Conservation (phyloP, 2,888 invertebrate species). For the Cremastinae sp. region DNA sequence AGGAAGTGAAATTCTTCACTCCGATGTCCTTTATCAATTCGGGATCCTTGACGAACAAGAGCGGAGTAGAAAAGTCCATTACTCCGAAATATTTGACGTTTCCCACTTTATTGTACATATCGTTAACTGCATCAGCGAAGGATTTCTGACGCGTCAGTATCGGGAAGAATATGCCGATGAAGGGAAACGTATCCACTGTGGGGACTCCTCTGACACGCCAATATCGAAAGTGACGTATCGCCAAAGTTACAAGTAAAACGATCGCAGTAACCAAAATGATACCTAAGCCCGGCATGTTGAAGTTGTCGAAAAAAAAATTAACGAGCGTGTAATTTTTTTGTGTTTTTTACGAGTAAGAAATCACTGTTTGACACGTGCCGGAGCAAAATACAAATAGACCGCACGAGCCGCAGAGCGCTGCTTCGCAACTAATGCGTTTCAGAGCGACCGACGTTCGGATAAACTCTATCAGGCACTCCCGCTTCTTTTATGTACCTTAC, state of each 20-base stretch:
- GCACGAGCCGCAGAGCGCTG: too few relatives aligned
- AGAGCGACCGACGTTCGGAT: too few relatives aligned
- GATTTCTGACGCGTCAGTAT: conserved; percentile 44
- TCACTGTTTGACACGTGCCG: too few relatives aligned
- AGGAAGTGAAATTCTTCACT: conserved; percentile 69
- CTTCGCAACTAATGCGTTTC: too few relatives aligned
- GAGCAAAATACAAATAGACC: too few relatives aligned
- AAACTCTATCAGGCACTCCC: too few relatives aligned
- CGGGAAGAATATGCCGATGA: conserved; percentile 59
- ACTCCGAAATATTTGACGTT: conserved; percentile 65
- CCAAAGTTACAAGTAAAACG: not conserved
- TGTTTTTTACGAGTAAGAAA: too few relatives aligned
- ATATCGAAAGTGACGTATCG: conserved; percentile 51
- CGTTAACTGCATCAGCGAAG: conserved; percentile 41
- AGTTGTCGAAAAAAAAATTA: too few relatives aligned
- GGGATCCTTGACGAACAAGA: conserved; percentile 69
- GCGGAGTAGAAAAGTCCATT: conserved; percentile 65
- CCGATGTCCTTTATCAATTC: conserved; percentile 70
- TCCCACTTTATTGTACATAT: conserved; percentile 40
- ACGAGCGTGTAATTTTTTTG: too few relatives aligned
- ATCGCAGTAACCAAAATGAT: conserved; percentile 39
- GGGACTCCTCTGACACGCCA: conserved; percentile 67
- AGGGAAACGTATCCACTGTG: conserved; percentile 42
- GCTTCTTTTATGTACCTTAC: too few relatives aligned
- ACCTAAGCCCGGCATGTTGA: conserved; percentile 7